Base-by-base conservation (phyloP, 2,888 invertebrate genomes). In the Cheilosia impressa region DNA sequence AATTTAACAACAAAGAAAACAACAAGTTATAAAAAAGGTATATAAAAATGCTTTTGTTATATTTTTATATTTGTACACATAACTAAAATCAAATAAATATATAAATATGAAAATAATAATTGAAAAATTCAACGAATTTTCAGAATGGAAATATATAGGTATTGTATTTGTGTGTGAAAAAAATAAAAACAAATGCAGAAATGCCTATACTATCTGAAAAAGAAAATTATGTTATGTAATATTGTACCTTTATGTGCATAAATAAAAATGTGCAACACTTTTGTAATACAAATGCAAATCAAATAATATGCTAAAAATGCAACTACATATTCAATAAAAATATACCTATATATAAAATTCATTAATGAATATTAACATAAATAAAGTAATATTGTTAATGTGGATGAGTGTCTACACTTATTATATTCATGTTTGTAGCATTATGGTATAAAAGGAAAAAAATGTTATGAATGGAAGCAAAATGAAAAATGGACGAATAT, bases 21-120 rank as follows among this genome's bases (percentile, higher is more conserved):
- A 13, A 13, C 41, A 63, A 68, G 41, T 77, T 80, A 69, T 73
- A 65, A 17, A 66, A 66, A 81, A 85, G 63, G 43, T 63, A 73
- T 68, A 73, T 78, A 82, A 77, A 65, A 85, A 68, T 76, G 78
- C 50, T 79, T 77, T 87, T 88, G 88, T 87, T 88, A 85, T 87
- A 84, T 85, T 87, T 82, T 88, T 88, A 77, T 88, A 88, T 85
- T 76, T 85, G 79, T 78, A 82, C 87, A 87, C 73, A 84, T 71
- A 79, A 87, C 63, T 82, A 52, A 81, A 87, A 68, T 43, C 45
- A 45, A 63, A 62, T 22, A 77, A n/a, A n/a, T n/a, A 69, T 24
- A 55, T 55, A 63, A 41, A 78, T 24, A 17, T 66, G 43, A 63
- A 47, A 62, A 62, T 63, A 83, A 83, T 58, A 52, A 65, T 68